Conservation (phyloP, 2,113 vertebrate genomes). For the Eupsittula cactorum region DNA sequence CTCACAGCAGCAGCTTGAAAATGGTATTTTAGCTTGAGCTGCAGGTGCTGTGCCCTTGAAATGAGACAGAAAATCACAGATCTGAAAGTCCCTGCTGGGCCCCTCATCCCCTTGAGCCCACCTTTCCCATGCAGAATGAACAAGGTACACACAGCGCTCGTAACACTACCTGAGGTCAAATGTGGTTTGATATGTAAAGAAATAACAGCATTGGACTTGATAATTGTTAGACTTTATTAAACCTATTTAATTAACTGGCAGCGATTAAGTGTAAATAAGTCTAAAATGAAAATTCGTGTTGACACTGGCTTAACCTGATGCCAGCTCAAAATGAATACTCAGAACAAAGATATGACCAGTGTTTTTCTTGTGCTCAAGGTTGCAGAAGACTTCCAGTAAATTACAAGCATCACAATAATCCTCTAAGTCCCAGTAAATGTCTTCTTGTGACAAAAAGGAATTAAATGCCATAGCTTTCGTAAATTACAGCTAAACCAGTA, state of each 20-base stretch:
- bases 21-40: not conserved
- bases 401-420: not conserved
- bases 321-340: not conserved
- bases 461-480: not conserved
- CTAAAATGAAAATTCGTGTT: not conserved
- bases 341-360: not conserved
- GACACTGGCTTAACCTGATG: not conserved
- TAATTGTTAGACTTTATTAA: not conserved
- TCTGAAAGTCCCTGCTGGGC: too few species aligned
- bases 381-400: not conserved
- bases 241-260: not conserved
- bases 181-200: not conserved
- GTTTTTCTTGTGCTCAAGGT: not conserved
- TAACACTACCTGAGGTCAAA: not conserved
- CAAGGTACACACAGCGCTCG: rapidly evolving
- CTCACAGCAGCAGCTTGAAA: not conserved
- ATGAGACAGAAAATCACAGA: not conserved
- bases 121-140: not conserved
- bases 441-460: not conserved
- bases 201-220: not conserved
- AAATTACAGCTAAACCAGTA: not conserved
- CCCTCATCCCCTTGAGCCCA: rapidly evolving
- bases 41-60: not conserved
- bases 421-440: not conserved
- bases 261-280: not conserved